These are phyloP conservation scores for Ophion costatus DNA, from an alignment of 2,888 invertebrate species.

Conservation along the genomic window DNA sequence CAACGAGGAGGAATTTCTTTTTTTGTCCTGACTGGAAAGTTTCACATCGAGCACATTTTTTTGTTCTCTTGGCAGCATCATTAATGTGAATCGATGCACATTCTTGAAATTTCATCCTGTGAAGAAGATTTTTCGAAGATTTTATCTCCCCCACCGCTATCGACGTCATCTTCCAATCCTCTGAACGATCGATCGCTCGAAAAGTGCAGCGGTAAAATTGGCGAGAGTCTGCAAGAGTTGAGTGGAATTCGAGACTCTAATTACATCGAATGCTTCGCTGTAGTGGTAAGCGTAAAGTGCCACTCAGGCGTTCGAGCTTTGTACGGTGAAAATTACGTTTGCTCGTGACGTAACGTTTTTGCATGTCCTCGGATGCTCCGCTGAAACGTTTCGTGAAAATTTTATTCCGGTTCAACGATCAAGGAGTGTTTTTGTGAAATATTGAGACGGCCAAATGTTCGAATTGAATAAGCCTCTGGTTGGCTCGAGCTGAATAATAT, in stretches of 20 bases:
- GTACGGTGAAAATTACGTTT: neutral
- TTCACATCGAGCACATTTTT: neutral
- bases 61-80: neutral
- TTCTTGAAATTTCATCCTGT: neutral
- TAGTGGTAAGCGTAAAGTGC: neutral
- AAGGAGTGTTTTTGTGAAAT: neutral
- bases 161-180: neutral
- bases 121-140: neutral
- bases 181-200: neutral
- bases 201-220: neutral
- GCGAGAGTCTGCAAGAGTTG: neutral
- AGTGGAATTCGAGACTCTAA: neutral
- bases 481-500: no score
- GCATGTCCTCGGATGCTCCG: neutral
- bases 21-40: conserved; percentile 55
- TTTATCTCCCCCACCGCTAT: neutral
- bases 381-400: neutral
- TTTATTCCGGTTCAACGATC: neutral
- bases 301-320: neutral
- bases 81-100: neutral
- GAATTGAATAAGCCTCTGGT: no score
- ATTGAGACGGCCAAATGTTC: neutral
- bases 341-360: neutral
- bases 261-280: neutral
- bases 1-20: conserved; percentile 57